Base-by-base conservation (phyloP, 2,888 invertebrate genomes). In the Lydus trimaculatus region DNA sequence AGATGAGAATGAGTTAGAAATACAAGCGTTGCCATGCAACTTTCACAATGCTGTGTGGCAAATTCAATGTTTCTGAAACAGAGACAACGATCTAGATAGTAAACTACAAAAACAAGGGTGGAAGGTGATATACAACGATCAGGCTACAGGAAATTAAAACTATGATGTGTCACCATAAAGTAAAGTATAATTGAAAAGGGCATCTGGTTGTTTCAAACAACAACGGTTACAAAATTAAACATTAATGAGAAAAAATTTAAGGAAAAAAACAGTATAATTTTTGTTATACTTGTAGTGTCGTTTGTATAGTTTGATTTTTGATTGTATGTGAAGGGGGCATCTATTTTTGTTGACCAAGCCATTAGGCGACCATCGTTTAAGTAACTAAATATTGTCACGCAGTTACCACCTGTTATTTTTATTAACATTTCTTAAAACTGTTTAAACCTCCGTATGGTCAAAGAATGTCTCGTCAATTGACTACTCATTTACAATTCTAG, bases 381-480 rank as follows among this genome's bases (percentile, higher is more conserved):
- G 77, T 79, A 79, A 80, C 78, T 74, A 78, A 79, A 80, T 80
- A 80, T 78, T 78, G 73, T 73, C 75, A 73, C 74, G 72, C 76
- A 72, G 73, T 76, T 74, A 73, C 75, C 75, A 75, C 67, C 73
- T 77, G 75, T 75, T 75, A 75, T 74, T 78, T 73, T 75, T 75
- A 71, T 76, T 73, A 72, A 48, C 48, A 48, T 48, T 20, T 48
- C 48, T 43, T 43, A 20, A 43, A 20, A 43, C 20, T 48, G 48
- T 48, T 48, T 23, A 20, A 48, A 48, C 9, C 48, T 20, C 20
- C 0, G 17, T 48, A 48, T 48, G 20, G 48, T 48, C 20, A 48
- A 48, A 48, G 20, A 20, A 20, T 20, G 20, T 20, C 9, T 48
- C 20, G 9, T 3, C 7, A 48, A 48, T 48, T 48, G 48, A 9